Evolutionary conservation across 1,140 invertebrate genomes (phyloP), one percentile per base, ranked within the genome.

Genomic region (Neoseiulus cucumeris): DNA sequence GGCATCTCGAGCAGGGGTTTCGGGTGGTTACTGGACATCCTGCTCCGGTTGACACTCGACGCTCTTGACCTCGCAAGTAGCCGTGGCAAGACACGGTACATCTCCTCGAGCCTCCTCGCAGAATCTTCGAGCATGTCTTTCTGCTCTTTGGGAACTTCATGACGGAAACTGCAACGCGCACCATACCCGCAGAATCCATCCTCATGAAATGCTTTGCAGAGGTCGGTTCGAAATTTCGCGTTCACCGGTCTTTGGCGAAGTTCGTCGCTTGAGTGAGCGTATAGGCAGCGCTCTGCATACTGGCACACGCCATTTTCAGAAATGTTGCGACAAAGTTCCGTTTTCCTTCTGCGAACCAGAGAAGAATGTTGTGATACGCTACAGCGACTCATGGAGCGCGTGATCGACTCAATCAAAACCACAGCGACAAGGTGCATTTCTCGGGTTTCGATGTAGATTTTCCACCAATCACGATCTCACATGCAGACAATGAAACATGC

Each of bases 261-360:
- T 25, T 59, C 51, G 4, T 25, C 14, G 25, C 1, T 2, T 25
- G 51, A 59, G 22, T 59, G 51, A 1, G 51, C 51, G 9, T 29
- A 59, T n/a, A 59, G 22, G 33, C 51, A 59, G 1, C 51, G 51
- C 25, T 59, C 51, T 20, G 25, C 14, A 20, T 59, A 59, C 14
- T 18, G 51, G 22, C 51, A 59, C 22, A 14, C 14, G 1, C 51
- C 51, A 5, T 14, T 33, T 20, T 59, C 51, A 14, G 51, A 17
- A 14, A 59, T 59, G 33, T 59, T 59, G 14, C 51, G 14, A 9
- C 51, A 59, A 2, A 59, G 51, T 25, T 59, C 51, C 2, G 51
- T 59, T 59, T 59, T 59, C 22, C 25, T 33, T 59, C 51, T 59
- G 51, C 25, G 33, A 47, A n/a, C n/a, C n/a, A n/a, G 28, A 47